A percentile compares a stretch with the other conserved stretches of the same genome.
Evolutionary conservation across 2,797 vertebrate species (phyloP).

Genomic region (Amblyraja radiata): DNA sequence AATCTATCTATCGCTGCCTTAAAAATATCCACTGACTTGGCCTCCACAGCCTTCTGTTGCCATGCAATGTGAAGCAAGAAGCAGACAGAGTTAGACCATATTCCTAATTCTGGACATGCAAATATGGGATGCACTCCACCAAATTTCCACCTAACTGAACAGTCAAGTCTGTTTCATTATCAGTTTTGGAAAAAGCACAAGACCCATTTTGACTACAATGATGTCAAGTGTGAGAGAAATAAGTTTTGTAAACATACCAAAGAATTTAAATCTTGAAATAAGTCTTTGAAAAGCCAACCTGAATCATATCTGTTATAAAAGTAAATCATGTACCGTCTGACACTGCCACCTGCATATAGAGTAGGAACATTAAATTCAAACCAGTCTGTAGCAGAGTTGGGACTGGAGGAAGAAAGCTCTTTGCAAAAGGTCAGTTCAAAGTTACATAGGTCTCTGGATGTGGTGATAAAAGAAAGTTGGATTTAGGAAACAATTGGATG

Average conservation of each 20-base stretch:
- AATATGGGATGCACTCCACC: neutral
- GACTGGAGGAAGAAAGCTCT: neutral
- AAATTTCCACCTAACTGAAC: neutral
- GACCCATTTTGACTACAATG: neutral
- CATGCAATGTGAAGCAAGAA: neutral
- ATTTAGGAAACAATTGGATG: neutral
- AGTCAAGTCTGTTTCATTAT: too few relatives aligned
- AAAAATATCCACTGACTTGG: too few relatives aligned
- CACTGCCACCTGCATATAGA: neutral
- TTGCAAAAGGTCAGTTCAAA: neutral
- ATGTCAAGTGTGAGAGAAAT: neutral
- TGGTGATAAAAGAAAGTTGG: neutral
- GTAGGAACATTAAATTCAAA: neutral
- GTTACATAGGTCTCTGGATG: neutral
- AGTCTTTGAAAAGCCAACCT: neutral
- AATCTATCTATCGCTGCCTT: too few relatives aligned
- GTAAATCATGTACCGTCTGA: neutral
- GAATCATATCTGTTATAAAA: neutral
- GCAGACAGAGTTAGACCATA: neutral
- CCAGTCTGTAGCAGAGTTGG: neutral
- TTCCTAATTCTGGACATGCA: neutral
- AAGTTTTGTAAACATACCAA: neutral
- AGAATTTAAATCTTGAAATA: neutral
- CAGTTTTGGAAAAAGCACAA: neutral
- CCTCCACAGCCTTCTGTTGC: neutral